Base-by-base conservation (phyloP, 2,797 vertebrate genomes). In the Petrocephalus sullivani region DNA sequence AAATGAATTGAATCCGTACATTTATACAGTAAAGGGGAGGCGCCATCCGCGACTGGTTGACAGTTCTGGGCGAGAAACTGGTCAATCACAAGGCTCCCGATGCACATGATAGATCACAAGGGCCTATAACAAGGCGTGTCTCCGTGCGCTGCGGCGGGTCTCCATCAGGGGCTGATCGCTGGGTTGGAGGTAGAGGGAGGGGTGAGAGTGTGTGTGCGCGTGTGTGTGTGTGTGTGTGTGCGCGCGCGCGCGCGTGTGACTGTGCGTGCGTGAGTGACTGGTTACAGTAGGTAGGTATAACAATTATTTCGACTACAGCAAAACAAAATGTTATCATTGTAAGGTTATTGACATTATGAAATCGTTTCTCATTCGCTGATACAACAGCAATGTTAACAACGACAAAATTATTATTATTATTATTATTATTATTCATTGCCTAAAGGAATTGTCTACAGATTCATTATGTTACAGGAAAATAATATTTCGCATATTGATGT, bases 21-120 rank as follows among this genome's bases (percentile, higher is more conserved):
- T 96, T 94, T 96, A 96, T 95, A 96, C 92, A 92, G 93, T 92
- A 92, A 93, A 94, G 94, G 95, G 96, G 96, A 95, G 96, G 96
- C 91, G 95, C 95, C 93, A 94, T 92, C 93, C 87, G 88, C 93
- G 91, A 91, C 91, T 92, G 93, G 91, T 92, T 95, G 95, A 95
- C 95, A 94, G 94, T 91, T 92, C 91, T 90, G 91, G 90, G 93
- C 93, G 93, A 94, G 93, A 92, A 91, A 92, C 93, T 93, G 95
- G 93, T 95, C 95, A 94, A 95, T 95, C 94, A 95, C 91, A 91
- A 91, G 89, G 93, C 92, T 92, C 91, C 93, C 92, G 91, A 92
- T 94, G 93, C 91, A 92, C 93, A 93, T 92, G 94, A 95, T 92
- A 92, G 93, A 91, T 92, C 93, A 87, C 87, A 90, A 82, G 91